phyloP scores from a whole-genome alignment of 2,888 invertebrate genomes.

The Catocala nupta region DNA sequence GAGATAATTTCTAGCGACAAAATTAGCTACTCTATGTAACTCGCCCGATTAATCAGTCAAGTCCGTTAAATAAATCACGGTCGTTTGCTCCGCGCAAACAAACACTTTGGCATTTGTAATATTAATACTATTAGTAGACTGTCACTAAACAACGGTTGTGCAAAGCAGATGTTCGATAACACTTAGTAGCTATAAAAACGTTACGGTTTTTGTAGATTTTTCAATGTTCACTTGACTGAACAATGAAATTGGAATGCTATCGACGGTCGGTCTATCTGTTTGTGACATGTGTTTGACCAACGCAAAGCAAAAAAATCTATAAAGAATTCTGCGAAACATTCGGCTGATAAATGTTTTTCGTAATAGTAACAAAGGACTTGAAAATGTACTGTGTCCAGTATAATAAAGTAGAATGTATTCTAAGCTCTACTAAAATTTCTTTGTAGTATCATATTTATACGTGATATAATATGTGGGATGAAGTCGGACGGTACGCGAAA shows the following conservation, averaged over 20 bases:
- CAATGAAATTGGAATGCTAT: slow-evolving; percentile 37
- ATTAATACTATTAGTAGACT: too few species aligned
- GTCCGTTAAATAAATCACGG: too few species aligned
- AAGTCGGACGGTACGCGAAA: slow-evolving; percentile 14
- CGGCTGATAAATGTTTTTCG: slow-evolving; percentile 15
- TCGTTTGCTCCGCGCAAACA: too few species aligned
- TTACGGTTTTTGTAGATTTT: slow-evolving; percentile 41
- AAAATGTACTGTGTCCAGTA: not conserved
- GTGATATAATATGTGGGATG: slow-evolving; percentile 16
- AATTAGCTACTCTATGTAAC: too few species aligned
- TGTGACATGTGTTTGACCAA: slow-evolving; percentile 39
- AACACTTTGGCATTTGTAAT: too few species aligned
- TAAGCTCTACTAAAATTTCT: not conserved
- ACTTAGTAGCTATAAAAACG: slow-evolving; percentile 21
- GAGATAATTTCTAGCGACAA: too few species aligned
- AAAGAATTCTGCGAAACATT: slow-evolving; percentile 16
- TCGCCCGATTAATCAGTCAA: too few species aligned
- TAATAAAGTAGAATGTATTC: not conserved
- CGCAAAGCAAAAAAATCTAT: slow-evolving; percentile 25
- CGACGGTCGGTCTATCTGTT: slow-evolving; percentile 28
- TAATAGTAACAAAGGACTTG: slow-evolving; percentile 1
- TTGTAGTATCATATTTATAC: slow-evolving; percentile 8
- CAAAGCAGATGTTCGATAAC: not conserved
- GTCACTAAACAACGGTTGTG: too few species aligned
- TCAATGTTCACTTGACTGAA: slow-evolving; percentile 37